Evolutionary conservation across 2,888 invertebrate species (phyloP).

Genomic region (Agapetus fuscipes): DNA sequence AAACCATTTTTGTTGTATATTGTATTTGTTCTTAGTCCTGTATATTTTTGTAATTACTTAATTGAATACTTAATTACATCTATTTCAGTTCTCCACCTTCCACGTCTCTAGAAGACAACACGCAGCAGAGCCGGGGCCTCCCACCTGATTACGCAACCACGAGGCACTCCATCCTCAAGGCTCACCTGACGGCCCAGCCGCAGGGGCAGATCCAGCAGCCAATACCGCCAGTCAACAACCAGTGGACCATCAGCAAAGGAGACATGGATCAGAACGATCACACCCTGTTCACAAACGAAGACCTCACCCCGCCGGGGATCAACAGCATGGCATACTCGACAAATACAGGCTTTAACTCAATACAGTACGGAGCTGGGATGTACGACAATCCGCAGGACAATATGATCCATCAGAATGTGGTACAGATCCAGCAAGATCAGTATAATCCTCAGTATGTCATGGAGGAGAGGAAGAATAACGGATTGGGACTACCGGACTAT

Average conservation of each 20-base stretch:
- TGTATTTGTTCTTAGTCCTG: no score
- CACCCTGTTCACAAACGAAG: constrained; percentile 42
- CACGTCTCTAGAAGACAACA: constrained; percentile 31
- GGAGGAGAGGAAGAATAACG: constrained; percentile 12
- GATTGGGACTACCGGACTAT: constrained; percentile 15
- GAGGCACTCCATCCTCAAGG: constrained; percentile 40
- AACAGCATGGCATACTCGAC: constrained; percentile 25
- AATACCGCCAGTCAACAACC: constrained; percentile 34
- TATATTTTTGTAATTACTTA: no score
- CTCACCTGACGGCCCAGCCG: constrained; percentile 32
- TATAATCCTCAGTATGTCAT: constrained; percentile 17
- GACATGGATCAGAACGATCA: constrained; percentile 30
- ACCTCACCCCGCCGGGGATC: constrained; percentile 26
- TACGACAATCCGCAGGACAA: constrained; percentile 2
- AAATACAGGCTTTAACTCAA: constrained; percentile 28
- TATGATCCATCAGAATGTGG: neutral
- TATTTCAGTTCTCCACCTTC: constrained; percentile 27
- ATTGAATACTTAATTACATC: neutral
- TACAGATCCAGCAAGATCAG: constrained; percentile 2
- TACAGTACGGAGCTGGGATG: constrained; percentile 38
- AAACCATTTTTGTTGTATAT: no score
- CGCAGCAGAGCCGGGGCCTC: constrained; percentile 9
- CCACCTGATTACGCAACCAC: constrained; percentile 33
- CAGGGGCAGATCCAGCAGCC: constrained; percentile 11
- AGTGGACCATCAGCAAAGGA: constrained; percentile 44